Conservation (phyloP, 2,113 vertebrate genomes). For the Hippocampus guttulatus region DNA sequence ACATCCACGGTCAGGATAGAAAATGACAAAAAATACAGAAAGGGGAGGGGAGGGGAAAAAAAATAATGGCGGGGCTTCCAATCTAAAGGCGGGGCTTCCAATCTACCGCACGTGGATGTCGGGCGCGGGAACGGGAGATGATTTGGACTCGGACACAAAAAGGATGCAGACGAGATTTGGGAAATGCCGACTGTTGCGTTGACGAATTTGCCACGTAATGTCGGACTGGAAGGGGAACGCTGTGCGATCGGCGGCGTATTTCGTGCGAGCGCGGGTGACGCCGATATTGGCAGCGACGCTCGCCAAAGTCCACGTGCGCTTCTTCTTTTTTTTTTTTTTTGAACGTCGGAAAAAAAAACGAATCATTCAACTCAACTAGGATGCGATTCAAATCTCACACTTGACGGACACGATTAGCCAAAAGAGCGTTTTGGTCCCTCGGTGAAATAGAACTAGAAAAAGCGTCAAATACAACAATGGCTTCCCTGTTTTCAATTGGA, state of each 20-base stretch:
- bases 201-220: neutral
- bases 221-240: neutral
- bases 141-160: conserved; percentile 23
- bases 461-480: conserved; percentile 32
- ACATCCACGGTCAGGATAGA: conserved; percentile 65
- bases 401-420: conserved; percentile 27
- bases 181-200: conserved; percentile 4
- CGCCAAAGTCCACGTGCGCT: conserved; percentile 11
- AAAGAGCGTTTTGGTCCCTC: conserved; percentile 52
- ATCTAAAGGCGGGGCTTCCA: conserved; percentile 20
- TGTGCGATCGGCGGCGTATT: neutral
- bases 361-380: conserved; percentile 9
- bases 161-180: conserved; percentile 6
- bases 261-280: neutral
- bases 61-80: too few species aligned
- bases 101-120: conserved; percentile 21
- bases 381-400: conserved; percentile 25
- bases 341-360: conserved; percentile 12
- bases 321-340: neutral
- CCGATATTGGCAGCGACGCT: conserved; percentile 33
- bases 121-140: neutral
- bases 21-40: conserved; percentile 56
- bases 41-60: neutral
- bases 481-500: conserved; percentile 32
- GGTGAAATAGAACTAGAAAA: conserved; percentile 54